phyloP scores from a whole-genome alignment of 2,888 invertebrate species.

The Lochmaea crataegi region DNA sequence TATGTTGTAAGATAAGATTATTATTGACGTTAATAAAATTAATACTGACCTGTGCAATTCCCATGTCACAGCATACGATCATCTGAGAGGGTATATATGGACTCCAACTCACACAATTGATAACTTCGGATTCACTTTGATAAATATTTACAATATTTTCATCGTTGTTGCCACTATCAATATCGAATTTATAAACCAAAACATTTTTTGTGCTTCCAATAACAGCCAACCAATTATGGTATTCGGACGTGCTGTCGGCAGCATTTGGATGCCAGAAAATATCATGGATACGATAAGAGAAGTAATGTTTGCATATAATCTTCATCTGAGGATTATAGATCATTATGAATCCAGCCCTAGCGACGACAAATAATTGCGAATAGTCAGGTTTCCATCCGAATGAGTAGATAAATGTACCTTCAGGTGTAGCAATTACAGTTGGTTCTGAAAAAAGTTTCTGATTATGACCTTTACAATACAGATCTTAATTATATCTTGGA shows the following conservation, averaged over 20 bases:
- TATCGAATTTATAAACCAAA: conserved; percentile 65
- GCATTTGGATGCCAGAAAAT: conserved; percentile 80
- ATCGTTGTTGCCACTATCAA: conserved; percentile 32
- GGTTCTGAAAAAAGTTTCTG: no score
- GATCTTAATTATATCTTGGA: no score
- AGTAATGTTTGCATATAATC: conserved; percentile 61
- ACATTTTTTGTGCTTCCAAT: conserved; percentile 69
- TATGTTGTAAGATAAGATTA: no score
- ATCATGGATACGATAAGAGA: conserved; percentile 73
- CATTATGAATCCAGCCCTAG: conserved; percentile 70
- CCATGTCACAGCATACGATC: conserved; percentile 77
- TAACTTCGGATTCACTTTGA: conserved; percentile 39
- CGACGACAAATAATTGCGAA: conserved; percentile 72
- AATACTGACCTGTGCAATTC: conserved; percentile 73
- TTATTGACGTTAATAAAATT: background rate
- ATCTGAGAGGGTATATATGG: conserved; percentile 63
- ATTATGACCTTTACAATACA: no score
- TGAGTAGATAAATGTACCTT: conserved; percentile 65
- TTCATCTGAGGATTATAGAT: conserved; percentile 51
- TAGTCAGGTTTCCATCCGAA: conserved; percentile 73
- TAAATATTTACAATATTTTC: conserved; percentile 42
- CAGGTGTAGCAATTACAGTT: conserved; percentile 56
- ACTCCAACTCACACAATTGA: conserved; percentile 56
- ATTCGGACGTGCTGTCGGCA: conserved; percentile 65
- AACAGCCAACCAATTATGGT: conserved; percentile 74